Evolutionary conservation across 2,113 vertebrate species (phyloP), one percentile per base, ranked within the genome.

Genomic region (Brachyhypopomus occidentalis): DNA sequence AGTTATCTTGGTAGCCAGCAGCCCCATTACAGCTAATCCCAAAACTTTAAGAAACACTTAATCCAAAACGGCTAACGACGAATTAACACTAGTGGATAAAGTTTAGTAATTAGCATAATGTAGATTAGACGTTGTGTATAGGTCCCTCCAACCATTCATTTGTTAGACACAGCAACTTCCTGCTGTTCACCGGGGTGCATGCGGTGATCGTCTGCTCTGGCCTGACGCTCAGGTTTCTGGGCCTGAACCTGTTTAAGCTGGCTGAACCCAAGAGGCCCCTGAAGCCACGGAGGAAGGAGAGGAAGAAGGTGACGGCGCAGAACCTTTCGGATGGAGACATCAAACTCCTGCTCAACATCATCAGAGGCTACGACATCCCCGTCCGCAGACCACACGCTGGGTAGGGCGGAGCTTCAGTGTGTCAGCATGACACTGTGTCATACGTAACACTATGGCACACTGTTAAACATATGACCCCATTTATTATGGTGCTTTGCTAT

Each of bases 291-390:
- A 95, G 97, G 85, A 99, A 96, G 79, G 97, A 98, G 69, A 95
- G 96, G 83, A 99, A 97, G 93, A 99, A 98, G 88, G 95, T 98
- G 83, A 96, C 96, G 0, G 95, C 95, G 55, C 98, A 98, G 86
- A 99, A 97, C 87, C 93, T 99, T 86, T 95, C 95, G 0, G 96
- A 99, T 27, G 97, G 98, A 66, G 97, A 99, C 88, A 90, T 99
- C 74, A 96, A 93, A 72, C 88, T 99, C 77, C 90, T 99, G 74
- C 89, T 99, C 84, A 99, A 97, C 88, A 87, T 99, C 63, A 74
- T 97, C 84, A 90, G 96, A 84, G 98, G 96, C 22, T 98, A 96
- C 1, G 94, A 98, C 87, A 92, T 99, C 79, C 98, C 98, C 0
- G 83, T 97, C 79, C 95, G 97, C 80, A 96, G 93, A 78, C 90